phyloP scores from a whole-genome alignment of 2,888 invertebrate genomes.

The Papilio elwesi region DNA sequence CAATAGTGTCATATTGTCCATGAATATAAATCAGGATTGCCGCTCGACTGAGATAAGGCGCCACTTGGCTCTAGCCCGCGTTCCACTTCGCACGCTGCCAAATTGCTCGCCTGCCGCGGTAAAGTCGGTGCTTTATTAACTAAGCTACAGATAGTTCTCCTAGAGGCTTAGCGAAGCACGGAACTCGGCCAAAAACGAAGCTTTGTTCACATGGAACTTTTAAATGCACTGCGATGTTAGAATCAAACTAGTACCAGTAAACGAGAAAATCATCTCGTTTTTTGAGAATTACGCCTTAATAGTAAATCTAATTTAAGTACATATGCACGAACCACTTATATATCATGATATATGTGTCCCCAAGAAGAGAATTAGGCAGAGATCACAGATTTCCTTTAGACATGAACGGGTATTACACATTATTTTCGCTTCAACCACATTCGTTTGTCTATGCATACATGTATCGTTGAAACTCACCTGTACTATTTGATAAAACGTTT shows the following conservation, averaged over 20 bases:
- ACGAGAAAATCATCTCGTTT: background rate
- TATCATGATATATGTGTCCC: no score
- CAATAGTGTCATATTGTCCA: constrained; percentile 28
- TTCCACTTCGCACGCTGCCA: constrained; percentile 58
- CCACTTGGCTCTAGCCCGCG: constrained; percentile 54
- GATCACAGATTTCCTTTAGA: background rate
- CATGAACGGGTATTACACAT: background rate
- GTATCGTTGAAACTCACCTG: no score
- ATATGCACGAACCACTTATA: no score
- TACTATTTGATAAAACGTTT: no score
- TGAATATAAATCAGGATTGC: constrained; percentile 41
- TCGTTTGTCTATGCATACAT: no score
- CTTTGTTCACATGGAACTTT: background rate
- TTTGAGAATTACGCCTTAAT: background rate
- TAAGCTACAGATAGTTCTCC: constrained; percentile 11
- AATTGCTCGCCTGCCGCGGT: constrained; percentile 46
- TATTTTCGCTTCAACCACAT: background rate
- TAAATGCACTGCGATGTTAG: background rate
- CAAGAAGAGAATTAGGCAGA: background rate
- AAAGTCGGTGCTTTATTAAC: constrained; percentile 43
- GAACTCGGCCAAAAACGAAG: constrained; percentile 16
- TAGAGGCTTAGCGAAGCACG: background rate
- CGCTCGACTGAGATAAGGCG: constrained; percentile 49
- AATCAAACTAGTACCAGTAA: background rate
- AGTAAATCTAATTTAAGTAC: no score